phyloP scores from a whole-genome alignment of 2,113 vertebrate species.

The Haliaeetus leucogaster region DNA sequence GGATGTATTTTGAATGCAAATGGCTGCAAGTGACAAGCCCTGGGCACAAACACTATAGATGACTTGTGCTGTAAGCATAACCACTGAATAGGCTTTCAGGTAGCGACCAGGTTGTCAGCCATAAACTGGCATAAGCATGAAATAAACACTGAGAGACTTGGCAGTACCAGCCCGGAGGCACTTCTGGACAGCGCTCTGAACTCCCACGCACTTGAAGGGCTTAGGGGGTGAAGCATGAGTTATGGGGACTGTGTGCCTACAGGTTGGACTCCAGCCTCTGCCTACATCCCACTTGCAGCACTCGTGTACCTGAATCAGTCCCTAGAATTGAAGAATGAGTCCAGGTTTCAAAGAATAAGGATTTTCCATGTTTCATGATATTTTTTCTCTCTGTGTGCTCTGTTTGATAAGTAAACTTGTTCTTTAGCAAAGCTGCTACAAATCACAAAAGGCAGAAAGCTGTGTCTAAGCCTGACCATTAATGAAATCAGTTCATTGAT shows the following conservation, averaged over 20 bases:
- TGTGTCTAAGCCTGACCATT: background rate
- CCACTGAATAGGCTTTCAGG: background rate
- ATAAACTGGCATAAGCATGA: background rate
- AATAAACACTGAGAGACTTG: background rate
- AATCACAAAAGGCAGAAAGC: slow-evolving; percentile 2
- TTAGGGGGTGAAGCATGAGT: background rate
- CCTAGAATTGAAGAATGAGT: background rate
- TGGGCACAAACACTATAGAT: background rate
- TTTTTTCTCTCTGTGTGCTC: background rate
- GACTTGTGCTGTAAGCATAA: accelerated
- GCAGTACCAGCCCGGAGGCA: background rate
- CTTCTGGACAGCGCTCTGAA: background rate
- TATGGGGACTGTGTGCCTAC: background rate
- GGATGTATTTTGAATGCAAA: background rate
- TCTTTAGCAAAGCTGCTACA: background rate
- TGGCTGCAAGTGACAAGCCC: background rate
- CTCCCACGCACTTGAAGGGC: background rate
- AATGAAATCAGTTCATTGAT: background rate
- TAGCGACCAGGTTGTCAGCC: background rate
- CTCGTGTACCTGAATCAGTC: background rate
- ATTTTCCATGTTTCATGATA: background rate
- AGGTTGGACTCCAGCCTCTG: background rate
- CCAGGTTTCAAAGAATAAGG: background rate
- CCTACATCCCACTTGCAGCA: background rate
- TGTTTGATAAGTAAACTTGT: background rate